Evolutionary conservation across 1,140 invertebrate species (phyloP).

Genomic region (Megalopta genalis): DNA sequence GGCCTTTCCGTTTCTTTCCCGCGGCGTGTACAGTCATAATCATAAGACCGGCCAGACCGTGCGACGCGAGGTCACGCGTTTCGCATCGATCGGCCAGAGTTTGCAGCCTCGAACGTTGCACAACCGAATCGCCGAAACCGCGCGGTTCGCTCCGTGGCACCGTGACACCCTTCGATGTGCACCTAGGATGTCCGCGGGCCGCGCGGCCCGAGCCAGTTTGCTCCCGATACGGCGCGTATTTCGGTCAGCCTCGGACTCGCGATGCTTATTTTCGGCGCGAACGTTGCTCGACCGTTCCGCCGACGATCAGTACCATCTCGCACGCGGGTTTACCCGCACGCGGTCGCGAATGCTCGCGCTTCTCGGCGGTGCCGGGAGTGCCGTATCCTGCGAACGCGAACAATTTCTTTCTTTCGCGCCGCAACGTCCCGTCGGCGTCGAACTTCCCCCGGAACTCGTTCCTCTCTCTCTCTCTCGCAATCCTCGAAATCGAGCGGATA

Average conservation of each 20-base stretch:
- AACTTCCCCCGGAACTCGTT: not conserved
- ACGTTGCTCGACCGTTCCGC: conserved; percentile 38
- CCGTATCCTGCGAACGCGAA: conserved; percentile 45
- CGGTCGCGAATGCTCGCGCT: conserved; percentile 34
- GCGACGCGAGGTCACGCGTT: conserved; percentile 36
- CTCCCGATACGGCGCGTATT: conserved; percentile 38
- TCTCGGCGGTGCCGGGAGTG: conserved; percentile 1
- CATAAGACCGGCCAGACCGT: conserved; percentile 42
- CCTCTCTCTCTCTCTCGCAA: no score
- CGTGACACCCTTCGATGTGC: no score
- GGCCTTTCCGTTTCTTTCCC: conserved; percentile 59
- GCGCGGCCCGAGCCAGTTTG: conserved; percentile 4
- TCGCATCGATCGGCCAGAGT: conserved; percentile 23
- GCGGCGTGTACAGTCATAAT: conserved; percentile 64
- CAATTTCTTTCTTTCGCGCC: conserved; percentile 47
- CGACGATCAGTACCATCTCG: conserved; percentile 40
- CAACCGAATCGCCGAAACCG: conserved; percentile 5
- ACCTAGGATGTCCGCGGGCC: not conserved
- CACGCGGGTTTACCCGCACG: conserved; percentile 33
- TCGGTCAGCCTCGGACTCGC: conserved; percentile 32
- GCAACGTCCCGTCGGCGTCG: not conserved
- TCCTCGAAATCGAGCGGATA: no score
- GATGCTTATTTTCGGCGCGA: conserved; percentile 46
- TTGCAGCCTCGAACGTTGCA: not conserved
- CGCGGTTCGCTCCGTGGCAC: not conserved